These are phyloP conservation scores for Chiroxiphia lanceolata DNA, from an alignment of 2,797 vertebrate genomes.

Conservation along the genomic window DNA sequence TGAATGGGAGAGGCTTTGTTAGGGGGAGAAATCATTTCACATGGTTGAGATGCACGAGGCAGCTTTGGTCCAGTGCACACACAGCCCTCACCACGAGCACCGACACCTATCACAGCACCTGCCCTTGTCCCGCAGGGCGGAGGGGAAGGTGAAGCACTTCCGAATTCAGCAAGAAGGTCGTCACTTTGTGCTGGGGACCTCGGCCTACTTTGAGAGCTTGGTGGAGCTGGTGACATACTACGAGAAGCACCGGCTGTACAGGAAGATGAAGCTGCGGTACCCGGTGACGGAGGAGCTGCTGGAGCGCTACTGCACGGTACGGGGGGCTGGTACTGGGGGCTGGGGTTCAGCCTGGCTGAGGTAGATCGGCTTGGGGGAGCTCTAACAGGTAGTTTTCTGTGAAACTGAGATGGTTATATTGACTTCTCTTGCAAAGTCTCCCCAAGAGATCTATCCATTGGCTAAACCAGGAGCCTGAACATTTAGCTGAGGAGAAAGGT, in stretches of 20 bases:
- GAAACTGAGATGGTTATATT: not conserved
- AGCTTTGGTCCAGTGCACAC: not conserved
- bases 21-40: not conserved
- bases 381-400: not conserved
- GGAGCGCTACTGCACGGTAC: constrained; percentile 80
- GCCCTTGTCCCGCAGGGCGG: constrained; percentile 78
- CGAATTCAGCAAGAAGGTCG: constrained; percentile 89
- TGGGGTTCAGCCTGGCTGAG: not conserved
- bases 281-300: constrained; percentile 91
- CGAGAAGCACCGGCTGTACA: constrained; percentile 89
- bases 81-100: not conserved
- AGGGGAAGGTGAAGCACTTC: constrained; percentile 95
- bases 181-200: constrained; percentile 89
- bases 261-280: constrained; percentile 94
- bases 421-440: not conserved
- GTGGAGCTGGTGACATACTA: constrained; percentile 94
- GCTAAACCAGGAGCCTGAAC: not conserved
- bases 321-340: not conserved
- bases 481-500: not conserved
- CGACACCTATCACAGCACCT: not conserved
- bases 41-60: not conserved
- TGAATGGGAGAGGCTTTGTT: not conserved
- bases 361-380: rapidly evolving
- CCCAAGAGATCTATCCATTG: not conserved
- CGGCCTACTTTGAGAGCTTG: constrained; percentile 92